Base-by-base conservation (phyloP, 1,140 invertebrate genomes). In the Sesamia nonagrioides region DNA sequence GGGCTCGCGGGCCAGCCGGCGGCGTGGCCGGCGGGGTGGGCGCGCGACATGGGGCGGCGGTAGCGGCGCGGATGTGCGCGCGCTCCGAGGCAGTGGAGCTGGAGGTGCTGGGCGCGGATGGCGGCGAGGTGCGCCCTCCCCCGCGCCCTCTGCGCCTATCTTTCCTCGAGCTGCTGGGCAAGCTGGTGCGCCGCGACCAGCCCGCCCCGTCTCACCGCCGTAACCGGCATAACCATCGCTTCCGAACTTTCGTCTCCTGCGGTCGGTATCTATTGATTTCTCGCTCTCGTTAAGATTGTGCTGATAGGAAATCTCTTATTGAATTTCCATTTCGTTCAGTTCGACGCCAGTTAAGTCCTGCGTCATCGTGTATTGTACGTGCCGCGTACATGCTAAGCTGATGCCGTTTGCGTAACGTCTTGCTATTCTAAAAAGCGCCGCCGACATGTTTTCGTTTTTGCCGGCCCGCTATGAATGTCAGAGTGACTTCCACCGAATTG, bases 141-240 rank as follows among this genome's bases (percentile, higher is more conserved):
- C 89, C 89, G 88, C 91, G 90, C 85, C 90, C 91, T 71, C 88
- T 95, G 87, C 94, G 96, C 72, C 96, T 96, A 82, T 96, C 96
- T 27, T 95, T 97, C 84, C 95, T 97, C 60, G 96, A 96, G 80
- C 96, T 97, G 72, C 95, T 97, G 78, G 96, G 96, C 79, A 97
- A 97, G 89, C 89, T 97, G 87, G 96, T 96, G 79, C 96, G 89
- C 86, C 95, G 84, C 89, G 95, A 85, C 89, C 95, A 82, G 88
- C 93, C 85, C 91, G 93, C 80, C 74, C 88, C 88, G 85, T 88
- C 90, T 84, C 88, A 90, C 93, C 81, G 95, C 94, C 95, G 90
- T 89, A 95, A 87, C 95, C 95, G 95, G 84, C 96, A 96, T 91
- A 96, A 95, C 94, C 96, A 95, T 92, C 96, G 95, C 89, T 95